phyloP scores from a whole-genome alignment of 2,888 invertebrate species.

The Ornithoptera priamus region DNA sequence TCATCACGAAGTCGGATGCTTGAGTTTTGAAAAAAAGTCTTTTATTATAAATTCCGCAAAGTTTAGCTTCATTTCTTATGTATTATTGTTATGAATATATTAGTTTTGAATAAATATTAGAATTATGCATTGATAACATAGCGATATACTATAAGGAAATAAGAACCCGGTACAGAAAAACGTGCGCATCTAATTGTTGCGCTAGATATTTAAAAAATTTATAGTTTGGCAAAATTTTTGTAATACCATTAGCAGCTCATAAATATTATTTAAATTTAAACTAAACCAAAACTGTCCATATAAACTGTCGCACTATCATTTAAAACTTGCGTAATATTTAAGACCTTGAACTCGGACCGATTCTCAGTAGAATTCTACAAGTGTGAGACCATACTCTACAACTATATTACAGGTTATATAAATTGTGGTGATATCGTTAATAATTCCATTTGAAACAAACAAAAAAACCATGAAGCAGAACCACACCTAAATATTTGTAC shows the following conservation, averaged over 20 bases:
- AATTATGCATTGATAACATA: no score
- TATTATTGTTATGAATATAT: no score
- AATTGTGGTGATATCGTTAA: slow-evolving; percentile 5
- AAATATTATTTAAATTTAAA: slow-evolving; percentile 20
- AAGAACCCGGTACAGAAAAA: neutral
- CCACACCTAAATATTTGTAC: neutral
- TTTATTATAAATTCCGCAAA: no score
- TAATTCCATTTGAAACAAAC: no score
- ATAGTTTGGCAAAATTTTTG: no score
- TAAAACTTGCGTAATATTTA: slow-evolving; percentile 13
- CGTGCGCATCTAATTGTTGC: neutral
- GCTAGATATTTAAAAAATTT: no score
- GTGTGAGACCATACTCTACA: neutral
- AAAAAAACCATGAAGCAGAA: no score
- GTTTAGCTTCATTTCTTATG: no score
- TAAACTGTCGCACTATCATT: slow-evolving; percentile 18
- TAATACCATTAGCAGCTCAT: neutral
- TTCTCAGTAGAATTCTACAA: slow-evolving; percentile 3
- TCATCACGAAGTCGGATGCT: no score
- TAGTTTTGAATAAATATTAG: no score
- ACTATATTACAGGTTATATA: neutral
- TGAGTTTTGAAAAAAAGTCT: no score
- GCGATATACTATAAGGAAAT: neutral
- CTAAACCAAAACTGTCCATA: slow-evolving; percentile 12
- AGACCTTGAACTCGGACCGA: slow-evolving; percentile 20